A percentile compares a stretch with the other conserved stretches of the same genome.
phyloP scores from a whole-genome alignment of 2,797 vertebrate genomes.

The Gouania willdenowi region DNA sequence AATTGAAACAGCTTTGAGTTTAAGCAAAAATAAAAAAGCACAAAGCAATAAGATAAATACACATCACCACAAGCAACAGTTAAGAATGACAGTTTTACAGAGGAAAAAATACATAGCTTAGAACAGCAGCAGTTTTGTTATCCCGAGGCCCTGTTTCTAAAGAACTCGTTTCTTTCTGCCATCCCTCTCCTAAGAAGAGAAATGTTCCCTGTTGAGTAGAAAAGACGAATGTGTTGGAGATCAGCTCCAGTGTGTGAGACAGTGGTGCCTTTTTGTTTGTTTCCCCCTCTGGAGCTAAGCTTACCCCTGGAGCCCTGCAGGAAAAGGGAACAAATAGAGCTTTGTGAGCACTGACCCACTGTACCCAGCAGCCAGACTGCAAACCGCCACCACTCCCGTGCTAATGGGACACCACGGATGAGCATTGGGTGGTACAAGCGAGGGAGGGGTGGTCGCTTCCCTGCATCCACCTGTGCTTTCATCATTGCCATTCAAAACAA shows the following conservation, averaged over 20 bases:
- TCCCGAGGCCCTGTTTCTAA: slow-evolving; percentile 58
- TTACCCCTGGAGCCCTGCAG: slow-evolving; percentile 81
- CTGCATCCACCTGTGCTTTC: slow-evolving; percentile 70
- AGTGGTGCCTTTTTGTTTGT: slow-evolving; percentile 68
- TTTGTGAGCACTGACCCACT: slow-evolving; percentile 77
- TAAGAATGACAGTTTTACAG: slow-evolving; percentile 63
- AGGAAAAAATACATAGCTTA: slow-evolving; percentile 42
- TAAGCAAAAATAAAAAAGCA: slow-evolving; percentile 39
- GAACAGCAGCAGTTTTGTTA: slow-evolving; percentile 63
- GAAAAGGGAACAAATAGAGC: slow-evolving; percentile 82
- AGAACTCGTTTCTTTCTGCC: slow-evolving; percentile 60
- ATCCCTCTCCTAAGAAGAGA: slow-evolving; percentile 57
- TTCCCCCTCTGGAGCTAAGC: slow-evolving; percentile 72
- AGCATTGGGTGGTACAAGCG: slow-evolving; percentile 39
- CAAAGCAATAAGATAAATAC: slow-evolving; percentile 20
- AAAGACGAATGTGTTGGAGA: slow-evolving; percentile 64
- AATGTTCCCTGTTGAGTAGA: slow-evolving; percentile 58
- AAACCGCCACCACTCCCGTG: slow-evolving; percentile 61
- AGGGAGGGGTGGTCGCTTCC: slow-evolving; percentile 40
- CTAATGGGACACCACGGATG: slow-evolving; percentile 68
- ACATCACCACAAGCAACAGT: slow-evolving; percentile 52
- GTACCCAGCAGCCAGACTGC: slow-evolving; percentile 68
- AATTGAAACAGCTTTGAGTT: slow-evolving; percentile 47
- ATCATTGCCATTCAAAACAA: slow-evolving; percentile 69
- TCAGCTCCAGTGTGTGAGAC: slow-evolving; percentile 57